Conservation (phyloP, 2,888 invertebrate genomes). For the Morinoia aosen region DNA sequence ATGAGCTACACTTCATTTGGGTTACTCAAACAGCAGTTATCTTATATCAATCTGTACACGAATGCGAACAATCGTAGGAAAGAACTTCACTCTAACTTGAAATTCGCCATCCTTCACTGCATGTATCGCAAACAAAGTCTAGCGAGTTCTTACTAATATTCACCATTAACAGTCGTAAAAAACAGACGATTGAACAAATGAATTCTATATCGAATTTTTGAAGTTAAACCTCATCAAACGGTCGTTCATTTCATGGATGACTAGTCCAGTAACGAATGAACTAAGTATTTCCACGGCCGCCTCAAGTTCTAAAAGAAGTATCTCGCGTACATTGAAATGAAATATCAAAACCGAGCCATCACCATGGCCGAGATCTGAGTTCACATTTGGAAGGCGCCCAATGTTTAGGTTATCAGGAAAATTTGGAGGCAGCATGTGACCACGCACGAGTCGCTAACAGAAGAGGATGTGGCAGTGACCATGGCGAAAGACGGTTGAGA, state of each 20-base stretch:
- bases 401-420: background rate
- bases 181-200: too few species aligned
- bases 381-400: background rate
- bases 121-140: too few species aligned
- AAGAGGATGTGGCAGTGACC: slow-evolving; percentile 3
- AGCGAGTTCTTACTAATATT: too few species aligned
- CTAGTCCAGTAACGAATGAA: too few species aligned
- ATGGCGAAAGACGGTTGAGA: background rate
- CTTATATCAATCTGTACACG: background rate
- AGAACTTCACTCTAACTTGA: background rate
- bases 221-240: too few species aligned
- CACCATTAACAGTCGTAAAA: too few species aligned
- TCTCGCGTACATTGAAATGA: background rate
- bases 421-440: background rate
- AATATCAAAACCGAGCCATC: background rate
- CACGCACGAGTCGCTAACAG: background rate
- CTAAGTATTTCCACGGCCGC: background rate
- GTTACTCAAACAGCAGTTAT: background rate
- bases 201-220: too few species aligned
- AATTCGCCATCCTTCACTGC: too few species aligned
- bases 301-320: background rate
- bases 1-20: background rate
- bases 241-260: too few species aligned
- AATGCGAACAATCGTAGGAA: background rate
- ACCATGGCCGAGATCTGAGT: background rate